Evolutionary conservation across 2,888 invertebrate species (phyloP), one percentile per base, ranked within the genome.

Genomic region (Caenorhabditis uteleia): DNA sequence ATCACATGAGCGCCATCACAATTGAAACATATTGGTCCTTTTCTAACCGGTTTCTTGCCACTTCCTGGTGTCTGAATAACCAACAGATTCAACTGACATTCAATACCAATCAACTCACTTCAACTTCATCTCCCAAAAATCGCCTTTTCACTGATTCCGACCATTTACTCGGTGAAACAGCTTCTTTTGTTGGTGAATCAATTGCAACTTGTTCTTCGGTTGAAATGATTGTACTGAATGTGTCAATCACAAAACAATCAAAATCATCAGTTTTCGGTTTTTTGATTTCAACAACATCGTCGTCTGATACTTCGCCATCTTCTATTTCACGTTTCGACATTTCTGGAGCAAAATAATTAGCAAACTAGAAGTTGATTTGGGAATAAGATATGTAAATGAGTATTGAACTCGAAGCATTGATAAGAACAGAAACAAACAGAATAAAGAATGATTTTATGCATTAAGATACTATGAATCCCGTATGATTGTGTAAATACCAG

Each of bases 1-100:
- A 95, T 84, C 50, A 87, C 86, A 84, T 95, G 95, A 56, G 87
- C 87, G 0, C 89, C 89, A 25, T 87, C 87, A 84, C 94, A 95
- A 84, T 95, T 95, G 82, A 92, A 95, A 82, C 94, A 95, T 0
- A 47, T 16, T 29, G 39, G 43, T 2, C 27, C 12, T 23, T 49
- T 49, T 10, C 48, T 51, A n/a, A 53, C 47, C 16, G 47, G 43
- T 2, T 16, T 18, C 16, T 43, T 14, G 7, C 14, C 31, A 29
- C 7, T 29, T 10, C 31, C 14, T 10, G 14, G 7, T 29, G 31
- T 29, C 31, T 29, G 14, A 12, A 38, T 12, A 38, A 38, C 6
- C n/a, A 16, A 38, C n/a, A 38, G n/a, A n/a, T n/a, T n/a, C n/a
- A n/a, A n/a, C n/a, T n/a, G n/a, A n/a, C n/a, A n/a, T n/a, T n/a